These are phyloP conservation scores for Anadara kagoshimensis DNA, from an alignment of 1,140 invertebrate species.

Conservation along the genomic window DNA sequence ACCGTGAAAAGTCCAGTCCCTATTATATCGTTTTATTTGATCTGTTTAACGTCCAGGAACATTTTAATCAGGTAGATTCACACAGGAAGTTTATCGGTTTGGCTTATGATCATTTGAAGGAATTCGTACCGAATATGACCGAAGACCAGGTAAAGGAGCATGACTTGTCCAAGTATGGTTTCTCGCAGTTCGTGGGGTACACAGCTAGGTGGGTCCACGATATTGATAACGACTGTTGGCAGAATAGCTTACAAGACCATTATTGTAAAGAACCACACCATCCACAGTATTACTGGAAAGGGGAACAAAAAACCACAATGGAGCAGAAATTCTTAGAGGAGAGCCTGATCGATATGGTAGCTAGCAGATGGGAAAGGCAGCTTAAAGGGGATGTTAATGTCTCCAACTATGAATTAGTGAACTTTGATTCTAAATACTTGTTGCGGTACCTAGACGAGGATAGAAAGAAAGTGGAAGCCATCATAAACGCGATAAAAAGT, in stretches of 20 bases:
- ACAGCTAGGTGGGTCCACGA: slow-evolving; percentile 41
- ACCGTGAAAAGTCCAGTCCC: slow-evolving; percentile 1
- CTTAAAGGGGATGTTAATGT: slow-evolving; percentile 25
- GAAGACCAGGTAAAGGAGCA: slow-evolving; percentile 25
- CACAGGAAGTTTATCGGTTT: slow-evolving; percentile 29
- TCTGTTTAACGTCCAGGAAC: slow-evolving; percentile 28
- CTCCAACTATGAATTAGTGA: slow-evolving; percentile 20
- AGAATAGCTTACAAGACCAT: slow-evolving; percentile 33
- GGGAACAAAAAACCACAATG: slow-evolving; percentile 3
- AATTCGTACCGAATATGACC: slow-evolving; percentile 30
- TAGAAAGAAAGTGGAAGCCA: slow-evolving; percentile 1
- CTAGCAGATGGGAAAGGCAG: slow-evolving; percentile 40
- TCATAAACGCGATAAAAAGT: slow-evolving; percentile 29
- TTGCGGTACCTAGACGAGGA: slow-evolving; percentile 26
- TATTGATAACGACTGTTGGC: slow-evolving; percentile 34
- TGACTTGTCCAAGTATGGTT: slow-evolving; percentile 31
- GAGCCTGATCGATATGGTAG: slow-evolving; percentile 43
- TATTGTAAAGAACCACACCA: slow-evolving; percentile 36
- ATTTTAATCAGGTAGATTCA: slow-evolving; percentile 35
- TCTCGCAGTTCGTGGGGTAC: slow-evolving; percentile 37
- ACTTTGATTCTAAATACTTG: slow-evolving; percentile 30
- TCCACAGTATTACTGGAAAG: slow-evolving; percentile 24
- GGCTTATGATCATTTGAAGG: slow-evolving; percentile 23
- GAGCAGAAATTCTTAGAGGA: slow-evolving; percentile 24
- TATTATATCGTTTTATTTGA: slow-evolving; percentile 39